Evolutionary conservation across 2,888 invertebrate species (phyloP), one percentile per base, ranked within the genome.

Genomic region (Diarsia mendica): DNA sequence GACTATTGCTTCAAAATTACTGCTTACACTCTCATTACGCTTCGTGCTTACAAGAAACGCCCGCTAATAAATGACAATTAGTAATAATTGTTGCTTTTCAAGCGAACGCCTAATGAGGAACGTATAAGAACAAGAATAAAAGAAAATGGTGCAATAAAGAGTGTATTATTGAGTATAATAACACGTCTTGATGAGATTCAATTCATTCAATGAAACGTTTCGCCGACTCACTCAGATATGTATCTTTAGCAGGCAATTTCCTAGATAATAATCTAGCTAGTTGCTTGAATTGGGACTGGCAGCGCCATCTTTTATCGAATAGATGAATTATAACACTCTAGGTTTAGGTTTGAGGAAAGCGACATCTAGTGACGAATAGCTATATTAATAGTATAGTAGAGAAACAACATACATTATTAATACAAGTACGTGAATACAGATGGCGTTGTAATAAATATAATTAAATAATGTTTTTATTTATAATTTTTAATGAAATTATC

Each of bases 131-230:
- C 51, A 49, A 87, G 82, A 85, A 87, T 86, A 87, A 87, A 83
- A 75, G 61, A 69, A 85, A 83, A 67, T 53, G 4, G 64, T 67
- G 86, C 90, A 92, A 91, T 93, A 91, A 92, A 93, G 92, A 91
- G 90, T 87, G 88, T 89, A 86, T 89, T 77, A 91, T 91, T 91
- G 89, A 83, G 85, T 84, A 83, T 93, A 93, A 93, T 93, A 90
- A 91, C 88, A 90, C 89, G 75, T 77, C 79, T 10, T 49, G 61
- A 79, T 69, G 63, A 72, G 67, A 87, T 89, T 80, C n/a, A n/a
- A n/a, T n/a, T n/a, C n/a, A n/a, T n/a, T n/a, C 86, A 88, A 89
- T 85, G 85, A 85, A 90, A 82, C 84, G 87, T 89, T 91, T 90
- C 89, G 90, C 89, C 78, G 85, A 86, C 83, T 87, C 73, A 64